These are phyloP conservation scores for Armadillidium nasatum DNA, from an alignment of 1,140 invertebrate species.

Conservation along the genomic window DNA sequence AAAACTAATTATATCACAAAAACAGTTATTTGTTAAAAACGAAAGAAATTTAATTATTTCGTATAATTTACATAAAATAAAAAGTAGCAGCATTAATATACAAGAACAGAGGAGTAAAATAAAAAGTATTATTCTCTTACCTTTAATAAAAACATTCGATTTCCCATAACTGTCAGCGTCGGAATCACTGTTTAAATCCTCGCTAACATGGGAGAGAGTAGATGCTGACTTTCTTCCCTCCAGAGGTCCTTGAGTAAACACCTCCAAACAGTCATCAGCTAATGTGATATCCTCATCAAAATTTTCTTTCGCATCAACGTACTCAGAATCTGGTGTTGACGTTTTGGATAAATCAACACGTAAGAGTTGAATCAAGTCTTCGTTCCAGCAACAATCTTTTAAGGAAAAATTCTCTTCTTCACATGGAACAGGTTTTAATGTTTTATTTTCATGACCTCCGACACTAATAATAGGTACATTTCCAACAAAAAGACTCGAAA, in stretches of 20 bases:
- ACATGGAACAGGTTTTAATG: neutral
- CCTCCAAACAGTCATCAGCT: constrained; percentile 35
- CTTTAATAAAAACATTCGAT: neutral
- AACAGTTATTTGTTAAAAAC: no score
- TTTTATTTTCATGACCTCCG: neutral
- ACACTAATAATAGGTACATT: constrained; percentile 30
- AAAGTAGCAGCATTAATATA: no score
- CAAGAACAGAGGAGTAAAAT: neutral
- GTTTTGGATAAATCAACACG: constrained; percentile 14
- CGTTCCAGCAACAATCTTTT: constrained; percentile 29
- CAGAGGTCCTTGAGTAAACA: constrained; percentile 1
- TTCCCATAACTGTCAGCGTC: neutral
- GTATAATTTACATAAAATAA: no score
- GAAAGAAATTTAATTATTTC: no score
- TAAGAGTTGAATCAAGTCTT: constrained; percentile 32
- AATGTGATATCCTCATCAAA: constrained; percentile 23
- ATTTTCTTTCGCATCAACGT: constrained; percentile 25
- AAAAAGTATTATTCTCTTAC: neutral
- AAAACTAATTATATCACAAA: no score
- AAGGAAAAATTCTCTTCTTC: constrained; percentile 21
- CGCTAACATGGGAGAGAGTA: neutral
- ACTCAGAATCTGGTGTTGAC: constrained; percentile 36
- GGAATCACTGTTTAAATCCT: neutral
- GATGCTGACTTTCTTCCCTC: constrained; percentile 7
- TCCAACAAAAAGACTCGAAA: constrained; percentile 32